Base-by-base conservation (phyloP, 2,797 vertebrate genomes). In the Champsocephalus esox region DNA sequence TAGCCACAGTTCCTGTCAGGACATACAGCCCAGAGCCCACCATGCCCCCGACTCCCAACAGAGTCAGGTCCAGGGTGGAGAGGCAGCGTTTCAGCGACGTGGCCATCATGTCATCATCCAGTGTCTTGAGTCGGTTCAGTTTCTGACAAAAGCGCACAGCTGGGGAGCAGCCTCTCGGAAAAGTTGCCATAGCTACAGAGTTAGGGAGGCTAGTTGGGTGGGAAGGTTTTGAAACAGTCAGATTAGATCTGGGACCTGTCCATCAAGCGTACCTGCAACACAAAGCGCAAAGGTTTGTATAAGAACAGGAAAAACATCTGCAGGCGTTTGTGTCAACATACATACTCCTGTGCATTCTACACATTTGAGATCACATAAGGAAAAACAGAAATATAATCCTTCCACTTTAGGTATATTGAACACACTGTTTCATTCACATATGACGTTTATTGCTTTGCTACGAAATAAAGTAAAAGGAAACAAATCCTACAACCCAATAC, bases 1-100 rank as follows among this genome's bases (percentile, higher is more conserved):
- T 99, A 43, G 98, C 98, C 34, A 99, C 96, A 0, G 97, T 97
- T 86, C 98, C 98, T 0, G 97, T 99, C 44, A 99, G 96, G 75
- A 99, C 98, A 0, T 99, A 99, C 1, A 99, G 94, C 5, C 98
- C 98, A 0, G 97, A 98, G 69, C 98, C 98, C 80, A 99, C 96
- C 97, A 99, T 99, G 75, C 96, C 97, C 0, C 98, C 98, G 0
- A 99, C 95, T 10, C 98, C 98, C 85, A 99, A 81, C 64, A 99
- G 90, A 0, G 97, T 97, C 88, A 99, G 86, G 91, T 99, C 98
- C 6, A 99, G 56, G 0, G 97, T 97, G 81, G 96, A 96, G 67
- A 99, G 96, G 90, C 97, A 99, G 74, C 97, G 97, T 71, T 96
- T 96, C 81, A 99, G 91, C 0, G 97, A 96, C 0, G 97, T 99